Conservation (phyloP, 1,140 invertebrate genomes). For the Drosophila arizonae region DNA sequence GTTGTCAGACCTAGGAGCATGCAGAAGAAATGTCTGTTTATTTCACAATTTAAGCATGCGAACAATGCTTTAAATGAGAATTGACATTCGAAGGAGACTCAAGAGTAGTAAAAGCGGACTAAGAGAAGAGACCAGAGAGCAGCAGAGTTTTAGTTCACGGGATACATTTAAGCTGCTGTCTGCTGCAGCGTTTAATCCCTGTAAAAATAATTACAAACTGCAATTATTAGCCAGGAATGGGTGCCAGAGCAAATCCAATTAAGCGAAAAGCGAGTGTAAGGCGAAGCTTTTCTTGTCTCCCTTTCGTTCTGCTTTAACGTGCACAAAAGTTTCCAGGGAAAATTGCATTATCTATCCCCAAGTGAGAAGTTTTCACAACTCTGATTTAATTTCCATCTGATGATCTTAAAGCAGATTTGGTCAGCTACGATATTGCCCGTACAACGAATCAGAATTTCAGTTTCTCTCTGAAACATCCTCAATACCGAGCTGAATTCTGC, state of each 20-base stretch:
- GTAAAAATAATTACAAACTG: conserved; percentile 78
- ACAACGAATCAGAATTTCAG: too few relatives aligned
- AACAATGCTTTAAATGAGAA: conserved; percentile 40
- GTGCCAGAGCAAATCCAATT: conserved; percentile 73
- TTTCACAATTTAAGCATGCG: conserved; percentile 40
- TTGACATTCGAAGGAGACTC: conserved; percentile 23
- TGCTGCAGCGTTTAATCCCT: conserved; percentile 47
- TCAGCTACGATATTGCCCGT: too few relatives aligned
- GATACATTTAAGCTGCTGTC: conserved; percentile 39
- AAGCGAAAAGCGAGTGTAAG: conserved; percentile 80
- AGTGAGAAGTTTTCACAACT: conserved; percentile 19
- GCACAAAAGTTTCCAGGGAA: conserved; percentile 32
- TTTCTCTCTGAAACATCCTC: too few relatives aligned
- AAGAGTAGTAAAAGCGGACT: neutral
- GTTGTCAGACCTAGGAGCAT: conserved; percentile 19
- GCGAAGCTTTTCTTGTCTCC: conserved; percentile 55
- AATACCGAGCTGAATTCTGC: too few relatives aligned
- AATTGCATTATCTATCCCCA: conserved; percentile 40
- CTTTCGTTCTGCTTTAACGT: conserved; percentile 32
- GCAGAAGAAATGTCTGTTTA: conserved; percentile 36
- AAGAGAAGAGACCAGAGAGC: neutral
- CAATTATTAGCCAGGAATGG: conserved; percentile 71
- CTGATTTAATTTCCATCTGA: neutral
- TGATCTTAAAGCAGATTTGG: too few relatives aligned
- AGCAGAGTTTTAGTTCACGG: neutral